Percentiles rank a stretch among this genome's conserved stretches.
Evolutionary conservation across 2,888 invertebrate genomes (phyloP).

Genomic region (Trachelus stipa): DNA sequence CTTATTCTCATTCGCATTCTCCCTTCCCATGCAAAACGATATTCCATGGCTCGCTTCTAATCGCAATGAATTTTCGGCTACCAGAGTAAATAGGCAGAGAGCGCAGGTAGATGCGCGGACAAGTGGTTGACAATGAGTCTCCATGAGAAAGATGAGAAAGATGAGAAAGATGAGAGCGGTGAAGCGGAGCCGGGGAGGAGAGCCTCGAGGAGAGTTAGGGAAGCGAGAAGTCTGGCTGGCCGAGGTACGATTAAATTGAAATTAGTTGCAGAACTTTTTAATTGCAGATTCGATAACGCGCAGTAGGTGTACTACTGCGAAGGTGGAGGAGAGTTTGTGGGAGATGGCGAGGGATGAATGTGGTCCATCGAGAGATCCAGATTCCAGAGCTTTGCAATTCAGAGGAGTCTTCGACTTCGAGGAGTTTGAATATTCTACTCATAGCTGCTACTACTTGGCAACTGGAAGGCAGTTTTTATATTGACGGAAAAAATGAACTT

Average conservation of each 20-base stretch:
- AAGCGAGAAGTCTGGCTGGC: background rate
- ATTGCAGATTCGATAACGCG: conserved; percentile 63
- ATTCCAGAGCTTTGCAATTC: background rate
- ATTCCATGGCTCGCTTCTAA: no score
- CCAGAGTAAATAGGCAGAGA: no score
- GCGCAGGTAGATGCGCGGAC: no score
- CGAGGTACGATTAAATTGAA: conserved; percentile 59
- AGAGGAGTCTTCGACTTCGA: background rate
- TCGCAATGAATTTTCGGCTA: no score
- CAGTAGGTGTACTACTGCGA: conserved; percentile 17
- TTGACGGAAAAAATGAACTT: background rate
- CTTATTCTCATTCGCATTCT: no score
- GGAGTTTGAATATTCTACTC: no score
- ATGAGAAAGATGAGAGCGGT: background rate
- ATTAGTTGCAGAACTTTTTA: conserved; percentile 63
- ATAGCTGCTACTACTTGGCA: no score
- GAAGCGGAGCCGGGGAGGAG: no score
- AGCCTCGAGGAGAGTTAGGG: background rate
- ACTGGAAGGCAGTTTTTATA: background rate
- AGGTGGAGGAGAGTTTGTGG: no score
- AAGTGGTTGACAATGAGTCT: no score
- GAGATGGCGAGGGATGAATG: background rate
- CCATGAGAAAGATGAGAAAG: no score
- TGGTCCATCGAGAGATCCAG: background rate
- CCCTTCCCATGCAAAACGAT: no score